Conservation (phyloP, 2,888 invertebrate genomes). For the Mythimna ferrago region DNA sequence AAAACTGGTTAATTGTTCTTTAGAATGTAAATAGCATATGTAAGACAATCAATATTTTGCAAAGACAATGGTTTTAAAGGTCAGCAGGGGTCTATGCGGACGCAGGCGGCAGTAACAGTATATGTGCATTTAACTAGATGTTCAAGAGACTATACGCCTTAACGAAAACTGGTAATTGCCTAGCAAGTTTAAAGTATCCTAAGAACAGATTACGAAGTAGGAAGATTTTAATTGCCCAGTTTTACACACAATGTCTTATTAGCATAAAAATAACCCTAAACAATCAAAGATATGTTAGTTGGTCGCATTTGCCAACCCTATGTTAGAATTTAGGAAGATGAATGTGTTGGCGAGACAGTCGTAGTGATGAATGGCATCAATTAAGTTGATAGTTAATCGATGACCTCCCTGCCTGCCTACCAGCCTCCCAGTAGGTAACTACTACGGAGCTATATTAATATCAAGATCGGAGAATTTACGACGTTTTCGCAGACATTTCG, state of each 20-base stretch:
- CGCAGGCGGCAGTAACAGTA: too few relatives aligned
- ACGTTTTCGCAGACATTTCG: not conserved
- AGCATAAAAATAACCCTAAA: not conserved
- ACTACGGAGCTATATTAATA: constrained; percentile 14
- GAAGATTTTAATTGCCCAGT: not conserved
- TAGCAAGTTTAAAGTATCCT: not conserved
- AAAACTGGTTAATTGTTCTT: too few relatives aligned
- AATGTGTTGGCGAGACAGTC: constrained; percentile 40
- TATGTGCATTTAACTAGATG: too few relatives aligned
- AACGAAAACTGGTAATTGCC: not conserved
- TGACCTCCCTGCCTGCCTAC: constrained; percentile 11
- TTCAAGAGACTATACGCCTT: too few relatives aligned
- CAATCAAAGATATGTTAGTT: not conserved
- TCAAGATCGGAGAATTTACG: not conserved
- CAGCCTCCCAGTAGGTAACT: not conserved
- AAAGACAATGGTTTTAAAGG: too few relatives aligned
- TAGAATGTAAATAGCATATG: too few relatives aligned
- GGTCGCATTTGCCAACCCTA: constrained; percentile 32
- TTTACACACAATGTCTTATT: not conserved
- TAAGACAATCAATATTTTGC: too few relatives aligned
- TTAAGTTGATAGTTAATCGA: constrained; percentile 52
- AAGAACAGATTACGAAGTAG: too few relatives aligned
- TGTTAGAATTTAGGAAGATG: constrained; percentile 35
- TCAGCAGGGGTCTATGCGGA: too few relatives aligned
- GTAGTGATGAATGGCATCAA: constrained; percentile 54